Conservation (phyloP, 2,888 invertebrate species). For the Ophion ellenae region DNA sequence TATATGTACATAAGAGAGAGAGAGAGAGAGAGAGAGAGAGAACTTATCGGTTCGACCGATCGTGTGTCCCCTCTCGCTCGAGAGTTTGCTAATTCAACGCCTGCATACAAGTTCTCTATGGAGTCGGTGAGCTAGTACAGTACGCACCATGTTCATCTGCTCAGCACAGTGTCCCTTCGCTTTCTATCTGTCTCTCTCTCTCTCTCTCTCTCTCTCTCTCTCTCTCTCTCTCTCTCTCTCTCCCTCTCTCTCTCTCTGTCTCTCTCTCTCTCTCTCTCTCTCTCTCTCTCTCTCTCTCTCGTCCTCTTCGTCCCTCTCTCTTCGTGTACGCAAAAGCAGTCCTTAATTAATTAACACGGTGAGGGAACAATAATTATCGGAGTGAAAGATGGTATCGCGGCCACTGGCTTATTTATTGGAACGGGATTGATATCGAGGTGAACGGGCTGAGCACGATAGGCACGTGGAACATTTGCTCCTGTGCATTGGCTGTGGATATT, state of each 20-base stretch:
- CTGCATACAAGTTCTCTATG: slow-evolving; percentile 61
- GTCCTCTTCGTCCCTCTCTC: slow-evolving; percentile 9
- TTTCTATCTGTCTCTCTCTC: slow-evolving; percentile 15
- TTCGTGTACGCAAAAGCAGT: slow-evolving; percentile 56
- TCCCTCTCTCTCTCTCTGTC: slow-evolving; percentile 10
- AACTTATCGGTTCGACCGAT: slow-evolving; percentile 79
- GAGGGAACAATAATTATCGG: slow-evolving; percentile 81
- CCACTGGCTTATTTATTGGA: slow-evolving; percentile 78
- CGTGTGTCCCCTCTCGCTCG: slow-evolving; percentile 59
- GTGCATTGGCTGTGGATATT: slow-evolving; percentile 41
- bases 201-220: slow-evolving; percentile 9
- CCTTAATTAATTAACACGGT: slow-evolving; percentile 82
- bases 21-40: slow-evolving; percentile 66
- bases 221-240: slow-evolving; percentile 8
- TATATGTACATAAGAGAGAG: too few species aligned
- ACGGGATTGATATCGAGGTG: slow-evolving; percentile 68
- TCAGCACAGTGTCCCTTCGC: slow-evolving; percentile 55
- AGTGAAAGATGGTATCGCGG: slow-evolving; percentile 81
- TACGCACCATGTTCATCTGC: slow-evolving; percentile 41
- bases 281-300: slow-evolving; percentile 19
- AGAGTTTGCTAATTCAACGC: slow-evolving; percentile 59
- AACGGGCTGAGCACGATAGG: slow-evolving; percentile 34
- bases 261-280: slow-evolving; percentile 6
- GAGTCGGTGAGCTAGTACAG: slow-evolving; percentile 65
- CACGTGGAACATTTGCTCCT: slow-evolving; percentile 30